Base-by-base conservation (phyloP, 2,797 vertebrate genomes). In the Thaleichthys pacificus region DNA sequence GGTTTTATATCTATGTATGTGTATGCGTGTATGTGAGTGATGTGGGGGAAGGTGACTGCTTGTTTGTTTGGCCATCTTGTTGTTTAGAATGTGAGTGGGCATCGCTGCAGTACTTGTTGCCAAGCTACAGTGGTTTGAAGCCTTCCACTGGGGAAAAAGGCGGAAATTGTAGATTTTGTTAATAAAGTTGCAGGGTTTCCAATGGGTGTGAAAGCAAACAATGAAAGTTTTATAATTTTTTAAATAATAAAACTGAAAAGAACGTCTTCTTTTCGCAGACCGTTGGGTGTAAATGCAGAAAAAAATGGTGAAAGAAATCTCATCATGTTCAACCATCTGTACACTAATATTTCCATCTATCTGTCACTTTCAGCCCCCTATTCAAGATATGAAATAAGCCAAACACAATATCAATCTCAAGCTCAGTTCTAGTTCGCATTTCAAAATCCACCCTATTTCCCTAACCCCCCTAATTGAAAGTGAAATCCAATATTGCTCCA, bases 71-170 rank as follows among this genome's bases (percentile, higher is more conserved):
- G 84, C 21, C 12, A 24, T 61, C 22, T 32, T 19, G 32, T 82
- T 74, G 86, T 80, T 88, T 86, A 85, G 70, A 77, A 69, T 61
- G 4, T 78, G 82, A 81, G 85, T 88, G 87, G 85, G 87, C 84
- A 87, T 84, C 72, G 66, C 76, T 75, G 79, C 70, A 60, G 75
- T 65, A 66, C 72, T 74, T 69, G 77, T 82, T 86, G 84, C 82
- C 85, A 86, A 87, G 85, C 71, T 76, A 78, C 77, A 67, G 71
- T 75, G 76, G 72, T 38, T 42, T 42, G 38, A 58, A 32, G 28
- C 30, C 28, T 35, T 15, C 19, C 66, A 76, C 73, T 67, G 72
- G 67, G 69, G 81, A 4, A 58, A 51, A 77, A 77, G 68, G 76
- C 69, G 76, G 82, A 81, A 60, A 79, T 70, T 68, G 73, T 76